A percentile compares a stretch with the other conserved stretches of the same genome.
Conservation (phyloP, 64 coral and sea anemone genomes). For the Hydrozoanthus tunicans region DNA sequence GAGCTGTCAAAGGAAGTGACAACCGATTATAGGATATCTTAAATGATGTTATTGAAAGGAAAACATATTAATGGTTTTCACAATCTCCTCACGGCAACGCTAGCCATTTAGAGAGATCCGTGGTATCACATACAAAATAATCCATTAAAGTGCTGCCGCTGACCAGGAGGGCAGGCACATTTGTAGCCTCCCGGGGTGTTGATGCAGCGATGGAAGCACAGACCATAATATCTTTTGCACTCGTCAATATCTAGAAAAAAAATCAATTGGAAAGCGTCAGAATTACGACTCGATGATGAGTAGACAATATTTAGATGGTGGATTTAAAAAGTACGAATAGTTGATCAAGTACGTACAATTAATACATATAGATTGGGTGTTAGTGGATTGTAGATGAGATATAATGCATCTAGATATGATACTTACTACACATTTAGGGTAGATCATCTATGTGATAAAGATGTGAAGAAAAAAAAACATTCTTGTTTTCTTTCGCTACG, state of each 20-base stretch:
- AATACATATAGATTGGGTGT: no score
- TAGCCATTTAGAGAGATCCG: no score
- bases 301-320: neutral
- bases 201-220: slow-evolving; percentile 77
- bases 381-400: no score
- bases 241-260: slow-evolving; percentile 54
- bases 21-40: slow-evolving; percentile 3
- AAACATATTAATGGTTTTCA: neutral
- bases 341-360: no score
- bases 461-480: no score
- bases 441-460: no score
- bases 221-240: slow-evolving; percentile 71
- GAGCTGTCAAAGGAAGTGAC: slow-evolving; percentile 17
- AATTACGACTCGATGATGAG: neutral
- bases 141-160: slow-evolving; percentile 76
- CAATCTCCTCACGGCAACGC: neutral
- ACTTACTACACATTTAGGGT: no score
- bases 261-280: neutral
- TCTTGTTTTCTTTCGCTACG: no score
- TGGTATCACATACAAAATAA: slow-evolving; percentile 62
- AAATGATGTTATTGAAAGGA: neutral
- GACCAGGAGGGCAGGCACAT: slow-evolving; percentile 75
- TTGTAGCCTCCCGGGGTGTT: slow-evolving; percentile 84
- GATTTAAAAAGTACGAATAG: no score
- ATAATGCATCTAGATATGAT: no score